Evolutionary conservation across 2,888 invertebrate species (phyloP), one percentile per base, ranked within the genome.

Genomic region (Tanytarsus gracilentus): DNA sequence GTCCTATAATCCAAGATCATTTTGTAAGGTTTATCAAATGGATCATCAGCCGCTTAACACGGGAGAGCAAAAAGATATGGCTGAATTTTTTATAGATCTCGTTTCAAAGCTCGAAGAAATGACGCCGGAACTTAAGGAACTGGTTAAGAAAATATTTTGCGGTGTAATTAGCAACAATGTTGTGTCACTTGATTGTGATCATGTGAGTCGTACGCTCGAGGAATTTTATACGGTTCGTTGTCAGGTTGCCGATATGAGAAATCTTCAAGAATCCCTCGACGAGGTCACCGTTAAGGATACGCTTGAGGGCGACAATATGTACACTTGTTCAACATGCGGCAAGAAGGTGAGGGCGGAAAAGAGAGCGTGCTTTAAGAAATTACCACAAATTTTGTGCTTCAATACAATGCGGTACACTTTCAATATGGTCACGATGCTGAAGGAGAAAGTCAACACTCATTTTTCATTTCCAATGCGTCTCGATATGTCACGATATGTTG

Each of bases 271-370:
- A 74, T 93, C 93, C 26, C 77, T 96, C 26, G 93, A 95, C 74
- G 95, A 96, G 73, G 92, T 96, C n/a, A 95, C 95, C 0, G 94
- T 95, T 7, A 96, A 96, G 71, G 96, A 96, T 71, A 95, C 94
- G 25, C 75, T 96, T 1, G 96, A 96, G 73, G 96, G 96, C 49
- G 96, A 96, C 74, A 96, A 96, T 72, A 96, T 96, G 88, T 96
- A 96, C 72, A 96, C 94, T 0, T 96, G 96, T 71, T 93, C 93
- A 11, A 92, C 93, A 67, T 96, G 95, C 71, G 88, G 92, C 5
- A 89, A 88, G 68, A 96, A 96, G 80, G 96, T 96, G 44, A 79
- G 95, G 49, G 96, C 96, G 0, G 95, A 96, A 72, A 96, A 96
- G 72, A 77, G 90, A 64, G 94, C 94, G 0, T 95, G 95, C 71